Evolutionary conservation across 2,888 invertebrate genomes (phyloP).

Genomic region (Spisula solida): DNA sequence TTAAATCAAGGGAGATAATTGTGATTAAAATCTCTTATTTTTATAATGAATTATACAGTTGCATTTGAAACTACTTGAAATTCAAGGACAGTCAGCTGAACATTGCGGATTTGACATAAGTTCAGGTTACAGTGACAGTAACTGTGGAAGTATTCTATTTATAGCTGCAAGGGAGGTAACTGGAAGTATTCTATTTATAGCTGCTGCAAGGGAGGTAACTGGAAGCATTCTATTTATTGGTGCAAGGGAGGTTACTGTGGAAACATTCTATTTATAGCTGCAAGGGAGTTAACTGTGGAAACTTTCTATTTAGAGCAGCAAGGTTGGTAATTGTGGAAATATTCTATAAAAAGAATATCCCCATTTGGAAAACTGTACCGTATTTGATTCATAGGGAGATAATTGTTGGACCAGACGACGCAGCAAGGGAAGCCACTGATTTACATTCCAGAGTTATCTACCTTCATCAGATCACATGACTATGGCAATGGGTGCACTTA

Average conservation of each 20-base stretch:
- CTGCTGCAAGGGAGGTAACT: too few species aligned
- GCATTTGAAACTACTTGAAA: background rate
- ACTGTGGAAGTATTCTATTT: too few species aligned
- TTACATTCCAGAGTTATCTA: slow-evolving; percentile 35
- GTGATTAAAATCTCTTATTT: background rate
- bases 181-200: too few species aligned
- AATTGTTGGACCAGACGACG: background rate
- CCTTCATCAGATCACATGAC: slow-evolving; percentile 24
- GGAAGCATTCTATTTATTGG: background rate
- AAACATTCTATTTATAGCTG: too few species aligned
- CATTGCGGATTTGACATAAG: too few species aligned
- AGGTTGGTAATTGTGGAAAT: background rate
- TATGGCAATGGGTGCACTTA: slow-evolving; percentile 80
- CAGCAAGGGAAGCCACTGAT: background rate
- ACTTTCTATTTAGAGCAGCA: too few species aligned
- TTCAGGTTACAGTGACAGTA: too few species aligned
- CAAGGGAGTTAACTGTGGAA: background rate
- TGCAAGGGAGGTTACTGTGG: background rate
- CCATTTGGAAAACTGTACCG: background rate
- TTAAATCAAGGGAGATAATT: background rate
- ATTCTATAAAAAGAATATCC: background rate
- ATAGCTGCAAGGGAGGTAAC: background rate
- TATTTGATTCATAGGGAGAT: background rate
- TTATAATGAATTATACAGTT: background rate
- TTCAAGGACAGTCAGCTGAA: background rate